These are phyloP conservation scores for Oophaga pumilio DNA, from an alignment of 2,113 vertebrate species.

Conservation along the genomic window DNA sequence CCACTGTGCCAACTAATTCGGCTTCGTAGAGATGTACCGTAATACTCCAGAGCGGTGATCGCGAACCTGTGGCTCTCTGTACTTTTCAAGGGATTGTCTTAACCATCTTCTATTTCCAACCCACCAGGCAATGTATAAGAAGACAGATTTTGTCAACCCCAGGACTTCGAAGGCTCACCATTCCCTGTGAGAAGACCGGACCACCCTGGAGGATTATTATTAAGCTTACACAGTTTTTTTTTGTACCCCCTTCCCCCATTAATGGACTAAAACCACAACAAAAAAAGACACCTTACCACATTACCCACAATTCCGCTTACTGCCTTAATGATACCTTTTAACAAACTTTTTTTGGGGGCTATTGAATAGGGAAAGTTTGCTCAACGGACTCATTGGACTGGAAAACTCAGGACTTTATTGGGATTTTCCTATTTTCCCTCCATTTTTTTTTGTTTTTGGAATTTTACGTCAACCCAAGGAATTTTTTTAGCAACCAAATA, in stretches of 20 bases:
- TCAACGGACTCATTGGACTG: not conserved
- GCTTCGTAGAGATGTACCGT: too few relatives aligned
- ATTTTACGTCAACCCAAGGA: not conserved
- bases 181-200: constrained; percentile 65
- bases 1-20: not conserved
- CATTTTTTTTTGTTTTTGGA: not conserved
- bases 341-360: not conserved
- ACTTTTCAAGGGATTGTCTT: not conserved
- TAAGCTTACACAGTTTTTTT: not conserved
- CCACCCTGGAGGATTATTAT: not conserved
- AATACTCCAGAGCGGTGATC: too few relatives aligned
- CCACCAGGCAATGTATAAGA: constrained; percentile 83
- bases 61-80: too few relatives aligned
- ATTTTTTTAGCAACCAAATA: not conserved
- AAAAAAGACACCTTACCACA: not conserved
- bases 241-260: not conserved
- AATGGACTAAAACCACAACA: not conserved
- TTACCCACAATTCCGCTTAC: not conserved
- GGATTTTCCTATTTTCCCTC: not conserved
- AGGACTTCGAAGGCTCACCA: constrained; percentile 81
- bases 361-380: not conserved
- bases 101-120: constrained; percentile 58
- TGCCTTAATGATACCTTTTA: constrained; percentile 5
- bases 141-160: constrained; percentile 84
- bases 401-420: constrained; percentile 4